Evolutionary conservation across 37 sponge, comb jelly and placozoan species (phyloP), one percentile per base, ranked within the genome.

Genomic region (Haliclona indistincta): DNA sequence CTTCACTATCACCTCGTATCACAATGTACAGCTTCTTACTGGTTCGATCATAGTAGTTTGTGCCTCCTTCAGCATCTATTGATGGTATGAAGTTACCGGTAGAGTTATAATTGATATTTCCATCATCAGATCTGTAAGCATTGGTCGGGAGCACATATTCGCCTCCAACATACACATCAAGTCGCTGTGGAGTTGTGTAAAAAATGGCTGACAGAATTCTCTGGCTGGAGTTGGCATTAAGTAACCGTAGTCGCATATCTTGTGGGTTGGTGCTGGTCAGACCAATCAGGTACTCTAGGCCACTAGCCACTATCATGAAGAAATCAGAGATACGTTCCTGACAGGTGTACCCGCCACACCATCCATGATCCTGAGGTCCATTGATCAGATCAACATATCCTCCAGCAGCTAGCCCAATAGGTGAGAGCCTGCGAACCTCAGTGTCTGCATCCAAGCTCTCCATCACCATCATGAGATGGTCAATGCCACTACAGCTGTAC

Each of bases 271-370:
- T 97, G 70, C 92, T 86, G 52, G 92, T 91, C 49, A 97, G 76
- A 26, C 75, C 84, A 36, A 91, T 53, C 2, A 81, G 80, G 82
- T 97, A 97, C 43, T 56, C 23, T 38, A 86, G 54, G 4, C 84
- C 81, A 20, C 83, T 41, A 25, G 89, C 85, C 54, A 97, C 92
- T 25, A 94, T 76, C 15, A 61, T 69, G 72, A 82, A 97, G 84
- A 93, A 97, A 0, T 94, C 93, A 1, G 97, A 97, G 29, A 97
- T 88, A 37, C 97, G 78, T 64, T 97, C 91, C 70, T 97, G 97
- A 49, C 97, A 97, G 11, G 97, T 97, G 81, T 97, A 97, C 33
- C 97, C 97, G 11, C 88, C 91, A 81, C 97, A 97, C 97, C 97
- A 97, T 30, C 97, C 97, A 32, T 88, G 76, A 75, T 97, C 97